Base-by-base conservation (phyloP, 1,140 invertebrate genomes). In the Berghia stephanieae region DNA sequence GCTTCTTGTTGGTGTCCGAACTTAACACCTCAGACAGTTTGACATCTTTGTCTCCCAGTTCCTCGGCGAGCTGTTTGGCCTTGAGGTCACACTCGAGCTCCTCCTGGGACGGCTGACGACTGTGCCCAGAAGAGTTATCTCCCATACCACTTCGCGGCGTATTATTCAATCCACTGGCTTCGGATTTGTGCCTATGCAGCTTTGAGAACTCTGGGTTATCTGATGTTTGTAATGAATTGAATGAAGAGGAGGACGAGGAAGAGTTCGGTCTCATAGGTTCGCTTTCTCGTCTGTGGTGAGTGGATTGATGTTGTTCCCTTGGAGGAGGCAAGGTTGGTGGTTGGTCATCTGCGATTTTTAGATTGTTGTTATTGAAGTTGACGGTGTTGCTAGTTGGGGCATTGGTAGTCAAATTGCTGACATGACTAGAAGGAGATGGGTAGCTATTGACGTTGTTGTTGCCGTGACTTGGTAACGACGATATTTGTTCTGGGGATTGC, bases 1-100 rank as follows among this genome's bases (percentile, higher is more conserved):
- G 92, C 82, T 93, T 94, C 89, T 94, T 95, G 81, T 93, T 91
- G 80, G 93, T 92, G 92, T 86, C 92, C 91, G 89, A 93, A 92
- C 90, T 93, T 93, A 88, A 81, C 67, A 88, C 85, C 55, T 85
- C 81, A 36, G 80, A 84, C 66, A 88, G 77, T 60, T 84, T 82
- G 42, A 84, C 81, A 31, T 88, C 85, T 42, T 83, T 92, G 27
- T 88, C 86, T 42, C 91, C 91, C 72, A 95, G 89, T 76, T 94
- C 92, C 86, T 92, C 93, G 40, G 93, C 93, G 60, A 95, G 90
- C 84, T 95, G 93, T 79, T 93, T 87, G 31, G 93, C 94, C 71
- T 95, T 90, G 81, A 93, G 90, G 82, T 96, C 94, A 89, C 94
- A 95, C 80, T 95, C 94, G 75, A 95, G 91, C 88, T 95, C 95